Evolutionary conservation across 2,888 invertebrate genomes (phyloP), one percentile per base, ranked within the genome.

Genomic region (Caenorhabditis auriculariae): DNA sequence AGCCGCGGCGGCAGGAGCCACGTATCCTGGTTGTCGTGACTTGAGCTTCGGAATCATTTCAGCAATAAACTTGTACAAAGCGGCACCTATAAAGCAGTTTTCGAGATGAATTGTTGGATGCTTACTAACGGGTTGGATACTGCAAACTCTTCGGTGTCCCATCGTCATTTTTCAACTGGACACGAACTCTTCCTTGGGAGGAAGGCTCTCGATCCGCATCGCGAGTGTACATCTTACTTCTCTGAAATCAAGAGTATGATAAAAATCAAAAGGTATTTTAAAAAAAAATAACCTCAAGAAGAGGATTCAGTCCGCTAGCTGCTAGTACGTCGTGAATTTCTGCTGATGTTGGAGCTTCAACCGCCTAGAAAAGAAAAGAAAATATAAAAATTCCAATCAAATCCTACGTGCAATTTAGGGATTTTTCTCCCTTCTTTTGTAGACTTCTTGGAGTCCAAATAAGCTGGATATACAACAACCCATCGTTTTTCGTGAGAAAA

Each of bases 391-490:
- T 5, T 6, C 23, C 24, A 32, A 39, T 49, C 35, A 29, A 19
- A 27, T 17, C 57, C 50, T 28, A 86, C 86, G 82, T 88, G 88
- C 2, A 88, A 87, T 83, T 91, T 91, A 1, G 90, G 84, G 23
- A 98, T 85, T 72, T 88, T 87, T 29, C 98, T 86, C 4, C 98
- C 98, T 83, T 93, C 89, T 1, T 90, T 90, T 17, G 90, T 82
- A 0, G 92, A 90, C 82, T 91, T 93, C 81, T 92, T 93, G 76
- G 89, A 91, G 82, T 98, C 96, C 47, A 98, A 86, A 78, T 96
- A 98, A 0, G 92, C 90, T 54, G 98, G 98, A 83, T 98, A 98
- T 62, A 98, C 88, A 82, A 93, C 93, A 55, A 95, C 87, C 96
- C 96, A 98, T 54, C 84, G 60, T 38, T 63, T 62, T 35, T 53